Conservation (phyloP, 2,797 vertebrate genomes). For the Xerus rutilus region DNA sequence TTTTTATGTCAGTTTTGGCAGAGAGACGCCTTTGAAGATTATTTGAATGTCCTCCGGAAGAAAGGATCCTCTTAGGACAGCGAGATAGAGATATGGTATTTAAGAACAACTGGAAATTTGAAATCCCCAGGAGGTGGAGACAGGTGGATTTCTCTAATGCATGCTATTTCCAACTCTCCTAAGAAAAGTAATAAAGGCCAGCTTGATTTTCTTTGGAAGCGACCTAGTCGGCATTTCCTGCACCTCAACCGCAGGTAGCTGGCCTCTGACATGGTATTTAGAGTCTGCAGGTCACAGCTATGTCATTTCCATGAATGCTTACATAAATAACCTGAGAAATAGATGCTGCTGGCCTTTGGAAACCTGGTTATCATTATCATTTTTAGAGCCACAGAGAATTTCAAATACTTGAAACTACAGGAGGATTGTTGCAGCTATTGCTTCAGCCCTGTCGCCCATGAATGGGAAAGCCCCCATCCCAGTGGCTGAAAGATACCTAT, state of each 20-base stretch:
- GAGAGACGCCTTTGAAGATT: background rate
- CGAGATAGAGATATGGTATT: background rate
- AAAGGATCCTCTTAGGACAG: background rate
- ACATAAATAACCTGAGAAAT: background rate
- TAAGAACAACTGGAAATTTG: conserved; percentile 11
- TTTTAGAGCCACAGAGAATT: background rate
- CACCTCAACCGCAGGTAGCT: background rate
- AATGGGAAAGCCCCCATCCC: background rate
- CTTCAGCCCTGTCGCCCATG: background rate
- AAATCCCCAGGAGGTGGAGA: conserved; percentile 35
- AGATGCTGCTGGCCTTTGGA: background rate
- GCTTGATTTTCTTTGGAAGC: conserved; percentile 60
- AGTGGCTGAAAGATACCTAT: background rate
- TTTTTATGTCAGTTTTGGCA: conserved; percentile 8
- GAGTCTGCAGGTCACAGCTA: conserved; percentile 34
- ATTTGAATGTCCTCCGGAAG: background rate
- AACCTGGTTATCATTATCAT: background rate
- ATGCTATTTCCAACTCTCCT: conserved; percentile 49
- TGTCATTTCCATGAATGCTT: background rate
- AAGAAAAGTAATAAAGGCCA: conserved; percentile 50
- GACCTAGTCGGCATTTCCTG: conserved; percentile 15
- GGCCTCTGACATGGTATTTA: conserved; percentile 60
- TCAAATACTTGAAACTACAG: conserved; percentile 15
- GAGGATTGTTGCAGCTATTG: background rate
- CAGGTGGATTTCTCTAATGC: conserved; percentile 58